A percentile compares a stretch with the other conserved stretches of the same genome.
Evolutionary conservation across 2,888 invertebrate genomes (phyloP).

Genomic region (Leucozona laternaria): DNA sequence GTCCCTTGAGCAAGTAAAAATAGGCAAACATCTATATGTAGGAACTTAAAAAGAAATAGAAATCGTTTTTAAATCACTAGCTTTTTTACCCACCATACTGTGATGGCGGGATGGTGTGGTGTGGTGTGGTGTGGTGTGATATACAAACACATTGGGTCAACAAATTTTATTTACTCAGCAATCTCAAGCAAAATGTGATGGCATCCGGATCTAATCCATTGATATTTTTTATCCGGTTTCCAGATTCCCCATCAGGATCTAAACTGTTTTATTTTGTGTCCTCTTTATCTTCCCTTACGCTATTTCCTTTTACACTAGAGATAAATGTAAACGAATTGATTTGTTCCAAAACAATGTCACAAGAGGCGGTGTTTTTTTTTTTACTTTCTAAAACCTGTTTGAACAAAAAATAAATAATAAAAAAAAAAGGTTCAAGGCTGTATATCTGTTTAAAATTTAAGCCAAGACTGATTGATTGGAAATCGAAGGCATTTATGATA

Average conservation of each 20-base stretch:
- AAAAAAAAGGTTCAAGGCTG: constrained; percentile 21
- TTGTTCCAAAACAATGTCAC: constrained; percentile 39
- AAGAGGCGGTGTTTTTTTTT: not conserved
- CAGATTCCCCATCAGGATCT: constrained; percentile 8
- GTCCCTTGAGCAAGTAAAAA: too few species aligned
- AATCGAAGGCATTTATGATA: constrained; percentile 49
- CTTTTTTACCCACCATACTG: constrained; percentile 24
- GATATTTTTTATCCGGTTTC: constrained; percentile 25
- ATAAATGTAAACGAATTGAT: constrained; percentile 59
- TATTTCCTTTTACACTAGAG: constrained; percentile 57
- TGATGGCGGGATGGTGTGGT: not conserved
- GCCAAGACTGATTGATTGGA: constrained; percentile 66
- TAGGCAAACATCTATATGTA: too few species aligned
- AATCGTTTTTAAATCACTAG: not conserved
- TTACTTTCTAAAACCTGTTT: not conserved
- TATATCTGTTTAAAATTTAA: constrained; percentile 23
- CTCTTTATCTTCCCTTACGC: constrained; percentile 12
- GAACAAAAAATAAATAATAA: constrained; percentile 8
- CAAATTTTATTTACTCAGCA: constrained; percentile 68
- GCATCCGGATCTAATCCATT: constrained; percentile 42
- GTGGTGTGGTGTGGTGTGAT: constrained; percentile 38
- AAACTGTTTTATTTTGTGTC: constrained; percentile 1
- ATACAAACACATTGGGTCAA: constrained; percentile 48
- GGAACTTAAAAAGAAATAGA: not conserved
- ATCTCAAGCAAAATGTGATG: constrained; percentile 56